These are phyloP conservation scores for Zele albiditarsus DNA, from an alignment of 2,888 invertebrate genomes.

Conservation along the genomic window DNA sequence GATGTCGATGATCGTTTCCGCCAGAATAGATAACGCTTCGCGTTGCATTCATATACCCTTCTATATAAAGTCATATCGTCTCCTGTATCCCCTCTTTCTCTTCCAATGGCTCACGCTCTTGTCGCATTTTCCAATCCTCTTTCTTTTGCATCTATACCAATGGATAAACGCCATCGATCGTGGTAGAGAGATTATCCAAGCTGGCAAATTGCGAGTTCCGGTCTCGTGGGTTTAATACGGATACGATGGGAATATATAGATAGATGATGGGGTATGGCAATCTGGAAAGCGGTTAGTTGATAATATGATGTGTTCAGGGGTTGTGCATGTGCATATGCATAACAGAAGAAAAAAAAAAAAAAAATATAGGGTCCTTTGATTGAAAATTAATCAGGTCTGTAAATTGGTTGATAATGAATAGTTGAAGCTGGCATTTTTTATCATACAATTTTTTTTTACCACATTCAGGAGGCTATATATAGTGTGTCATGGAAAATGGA, in stretches of 20 bases:
- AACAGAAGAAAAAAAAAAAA: not conserved
- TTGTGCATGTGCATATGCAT: not conserved
- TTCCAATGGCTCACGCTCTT: no score
- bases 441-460: constrained; percentile 8
- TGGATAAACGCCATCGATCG: constrained; percentile 43
- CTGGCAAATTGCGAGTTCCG: constrained; percentile 52
- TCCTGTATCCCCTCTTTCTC: not conserved
- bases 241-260: constrained; percentile 40
- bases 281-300: not conserved
- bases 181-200: constrained; percentile 30
- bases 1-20: constrained; percentile 22
- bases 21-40: constrained; percentile 2
- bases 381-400: constrained; percentile 31
- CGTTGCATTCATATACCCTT: constrained; percentile 15
- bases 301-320: not conserved
- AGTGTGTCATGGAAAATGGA: not conserved
- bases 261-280: constrained; percentile 14
- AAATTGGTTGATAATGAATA: constrained; percentile 20
- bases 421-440: not conserved
- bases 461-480: not conserved
- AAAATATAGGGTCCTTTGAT: constrained; percentile 10
- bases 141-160: constrained; percentile 20
- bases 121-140: not conserved
- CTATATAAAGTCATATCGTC: not conserved
- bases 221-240: constrained; percentile 49